Evolutionary conservation across 92 coral and sea anemone genomes (phyloP), one percentile per base, ranked within the genome.

Genomic region (Desmophyllum pertusum): DNA sequence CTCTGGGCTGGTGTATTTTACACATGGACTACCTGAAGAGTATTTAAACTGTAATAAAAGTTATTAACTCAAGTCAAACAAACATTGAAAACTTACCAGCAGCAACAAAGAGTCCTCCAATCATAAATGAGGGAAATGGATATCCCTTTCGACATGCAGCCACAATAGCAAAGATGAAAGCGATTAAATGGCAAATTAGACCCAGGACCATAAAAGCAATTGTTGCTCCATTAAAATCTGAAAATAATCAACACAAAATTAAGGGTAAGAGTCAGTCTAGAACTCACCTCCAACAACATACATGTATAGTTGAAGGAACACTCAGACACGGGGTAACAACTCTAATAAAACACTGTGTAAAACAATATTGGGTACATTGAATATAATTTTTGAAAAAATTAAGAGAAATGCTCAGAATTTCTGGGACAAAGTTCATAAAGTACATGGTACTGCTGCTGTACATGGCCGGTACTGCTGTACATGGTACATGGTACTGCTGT

Each of bases 191-290:
- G 67, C 94, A 85, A 55, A 96, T 76, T 46, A 96, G 85, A 23
- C 96, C 96, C 59, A 96, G 85, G 2, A 95, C 80, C 81, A 96
- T 88, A 61, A 96, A 90, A 8, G 98, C 98, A 87, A 96, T 91
- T 4, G 93, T 92, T 31, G 90, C 96, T 57, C 95, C 98, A 92
- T 92, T 94, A 94, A 96, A 96, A 63, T 93, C 99, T 96, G 90
- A 45, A 87, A 70, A 76, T 10, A 33, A 83, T 82, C 17, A 55
- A 6, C 35, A 23, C 5, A n/a, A n/a, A n/a, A n/a, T n/a, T n/a
- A n/a, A n/a, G n/a, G n/a, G n/a, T n/a, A n/a, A n/a, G n/a, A n/a
- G n/a, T n/a, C n/a, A n/a, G n/a, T n/a, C n/a, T n/a, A n/a, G n/a
- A n/a, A n/a, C n/a, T n/a, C n/a, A n/a, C n/a, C n/a, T n/a, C n/a